phyloP scores from a whole-genome alignment of 2,113 vertebrate species.

The Atrichornis clamosus region DNA sequence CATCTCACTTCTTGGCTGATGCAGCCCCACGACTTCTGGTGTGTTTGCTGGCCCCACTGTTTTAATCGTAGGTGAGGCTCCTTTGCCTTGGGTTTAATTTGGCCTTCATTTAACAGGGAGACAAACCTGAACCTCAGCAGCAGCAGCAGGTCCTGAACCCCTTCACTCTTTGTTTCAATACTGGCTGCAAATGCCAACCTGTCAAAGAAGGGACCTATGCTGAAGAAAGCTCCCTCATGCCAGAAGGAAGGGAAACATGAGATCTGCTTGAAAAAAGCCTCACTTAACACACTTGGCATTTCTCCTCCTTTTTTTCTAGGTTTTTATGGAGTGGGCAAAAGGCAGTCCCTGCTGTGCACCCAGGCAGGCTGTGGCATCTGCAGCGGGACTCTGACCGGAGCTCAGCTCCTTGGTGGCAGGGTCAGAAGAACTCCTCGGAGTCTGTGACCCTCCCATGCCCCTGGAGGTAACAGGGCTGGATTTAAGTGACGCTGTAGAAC shows the following conservation, averaged over 20 bases:
- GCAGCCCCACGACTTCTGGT: background rate
- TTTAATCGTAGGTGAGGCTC: background rate
- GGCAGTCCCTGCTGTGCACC: background rate
- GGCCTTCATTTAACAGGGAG: background rate
- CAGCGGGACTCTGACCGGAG: background rate
- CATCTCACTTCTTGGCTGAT: background rate
- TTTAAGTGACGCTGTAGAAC: background rate
- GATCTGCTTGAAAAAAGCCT: background rate
- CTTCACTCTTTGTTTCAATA: background rate
- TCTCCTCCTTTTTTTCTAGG: background rate
- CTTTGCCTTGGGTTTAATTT: background rate
- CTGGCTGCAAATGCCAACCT: background rate
- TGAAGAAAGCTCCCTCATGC: background rate
- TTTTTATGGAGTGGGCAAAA: background rate
- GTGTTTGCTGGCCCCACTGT: background rate
- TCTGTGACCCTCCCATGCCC: background rate
- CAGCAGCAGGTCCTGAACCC: background rate
- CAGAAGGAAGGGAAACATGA: background rate
- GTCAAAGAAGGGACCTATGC: background rate
- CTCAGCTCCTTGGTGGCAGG: background rate
- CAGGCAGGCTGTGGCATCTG: background rate
- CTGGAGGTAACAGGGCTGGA: background rate
- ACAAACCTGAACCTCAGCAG: background rate
- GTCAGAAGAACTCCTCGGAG: background rate
- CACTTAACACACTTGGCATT: background rate